Conservation (phyloP, 2,797 vertebrate genomes). For the Clarias pachynema region DNA sequence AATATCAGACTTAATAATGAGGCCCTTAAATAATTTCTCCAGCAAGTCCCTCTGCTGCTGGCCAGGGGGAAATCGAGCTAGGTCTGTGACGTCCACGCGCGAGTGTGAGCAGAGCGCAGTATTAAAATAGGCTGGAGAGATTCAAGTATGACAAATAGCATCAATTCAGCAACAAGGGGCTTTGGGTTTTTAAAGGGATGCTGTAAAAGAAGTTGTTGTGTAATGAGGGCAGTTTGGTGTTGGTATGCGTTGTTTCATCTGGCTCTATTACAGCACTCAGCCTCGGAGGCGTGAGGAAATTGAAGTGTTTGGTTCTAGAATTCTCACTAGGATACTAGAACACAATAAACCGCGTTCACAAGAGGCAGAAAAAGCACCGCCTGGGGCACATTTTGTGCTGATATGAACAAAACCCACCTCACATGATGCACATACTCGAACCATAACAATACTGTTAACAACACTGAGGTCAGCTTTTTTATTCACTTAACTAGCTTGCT, state of each 20-base stretch:
- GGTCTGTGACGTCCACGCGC: slow-evolving; percentile 23
- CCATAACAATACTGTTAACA: neutral
- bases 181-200: slow-evolving; percentile 10
- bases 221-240: slow-evolving; percentile 17
- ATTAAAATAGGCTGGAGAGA: slow-evolving; percentile 38
- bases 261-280: slow-evolving; percentile 9
- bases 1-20: slow-evolving; percentile 52
- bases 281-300: neutral
- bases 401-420: slow-evolving; percentile 8
- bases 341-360: slow-evolving; percentile 1
- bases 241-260: slow-evolving; percentile 5
- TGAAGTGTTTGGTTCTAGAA: slow-evolving; percentile 15
- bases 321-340: slow-evolving; percentile 13
- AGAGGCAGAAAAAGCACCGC: slow-evolving; percentile 1
- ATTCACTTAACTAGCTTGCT: neutral
- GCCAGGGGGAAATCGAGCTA: slow-evolving; percentile 38
- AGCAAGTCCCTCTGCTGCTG: slow-evolving; percentile 40
- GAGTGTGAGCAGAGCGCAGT: slow-evolving; percentile 15
- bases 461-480: neutral
- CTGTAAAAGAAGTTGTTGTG: neutral
- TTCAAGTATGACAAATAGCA: slow-evolving; percentile 35
- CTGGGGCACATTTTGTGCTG: slow-evolving; percentile 27
- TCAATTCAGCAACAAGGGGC: slow-evolving; percentile 25
- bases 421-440: neutral
- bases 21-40: slow-evolving; percentile 53